phyloP scores from a whole-genome alignment of 92 coral and sea anemone species.

The Bergia sp. region DNA sequence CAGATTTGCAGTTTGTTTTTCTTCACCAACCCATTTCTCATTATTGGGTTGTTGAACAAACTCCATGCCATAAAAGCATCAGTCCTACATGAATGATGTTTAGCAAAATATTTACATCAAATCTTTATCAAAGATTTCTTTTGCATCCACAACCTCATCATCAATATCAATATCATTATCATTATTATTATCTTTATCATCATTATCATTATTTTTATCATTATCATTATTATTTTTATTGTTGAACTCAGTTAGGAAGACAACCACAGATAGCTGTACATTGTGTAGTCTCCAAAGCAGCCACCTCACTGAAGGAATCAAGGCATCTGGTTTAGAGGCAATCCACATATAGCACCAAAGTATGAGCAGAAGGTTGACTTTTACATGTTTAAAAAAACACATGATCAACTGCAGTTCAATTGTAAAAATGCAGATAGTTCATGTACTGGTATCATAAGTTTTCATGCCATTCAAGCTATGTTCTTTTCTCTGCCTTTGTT shows the following conservation, averaged over 20 bases:
- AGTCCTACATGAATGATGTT: not conserved
- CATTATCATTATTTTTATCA: too few relatives aligned
- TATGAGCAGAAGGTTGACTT: not conserved
- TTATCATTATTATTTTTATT: too few relatives aligned
- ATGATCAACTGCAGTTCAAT: not conserved
- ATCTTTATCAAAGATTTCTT: not conserved
- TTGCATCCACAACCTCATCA: not conserved
- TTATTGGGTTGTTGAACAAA: not conserved
- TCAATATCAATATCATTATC: too few relatives aligned
- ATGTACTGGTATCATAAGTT: not conserved
- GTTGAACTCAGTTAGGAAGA: not conserved
- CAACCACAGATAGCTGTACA: not conserved
- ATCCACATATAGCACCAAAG: too few relatives aligned
- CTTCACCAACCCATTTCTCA: not conserved
- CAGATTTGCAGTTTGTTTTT: not conserved
- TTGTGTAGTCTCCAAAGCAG: not conserved
- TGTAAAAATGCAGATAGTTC: not conserved
- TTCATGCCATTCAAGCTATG: not conserved
- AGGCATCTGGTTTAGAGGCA: too few relatives aligned
- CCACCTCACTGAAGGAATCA: not conserved
- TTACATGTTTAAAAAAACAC: not conserved
- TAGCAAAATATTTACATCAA: not conserved
- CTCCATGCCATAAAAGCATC: not conserved
- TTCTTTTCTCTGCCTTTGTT: slow-evolving; percentile 86
- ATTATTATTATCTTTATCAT: too few relatives aligned